Base-by-base conservation (phyloP, 2,888 invertebrate genomes). In the Zhengitettix transpicula region DNA sequence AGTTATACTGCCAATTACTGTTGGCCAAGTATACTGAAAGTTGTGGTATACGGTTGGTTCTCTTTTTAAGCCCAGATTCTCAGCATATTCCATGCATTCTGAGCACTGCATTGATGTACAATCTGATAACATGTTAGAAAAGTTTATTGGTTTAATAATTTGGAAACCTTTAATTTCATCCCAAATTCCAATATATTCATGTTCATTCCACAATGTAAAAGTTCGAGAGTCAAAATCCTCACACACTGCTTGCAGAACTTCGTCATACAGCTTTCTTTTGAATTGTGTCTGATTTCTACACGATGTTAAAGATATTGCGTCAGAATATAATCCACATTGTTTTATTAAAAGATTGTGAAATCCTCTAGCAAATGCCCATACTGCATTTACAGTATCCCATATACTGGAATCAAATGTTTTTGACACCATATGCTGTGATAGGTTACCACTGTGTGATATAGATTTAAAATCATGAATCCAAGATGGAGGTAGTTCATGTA, bases 1-100 rank as follows among this genome's bases (percentile, higher is more conserved):
- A 9, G 62, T 57, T 55, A 63, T n/a, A 9, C 60, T 62, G 12
- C 60, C 62, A 5, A 63, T 57, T 2, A 55, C 57, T 16, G 60
- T 59, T 17, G 61, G 58, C 61, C 58, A 61, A 7, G 63, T 56
- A 52, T 59, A 55, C 42, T 61, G 57, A 10, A 59, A 47, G 17
- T 42, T 56, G 16, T 42, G 42, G 53, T 52, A 57, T 14, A 60
- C 52, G 7, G 57, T 28, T 11, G 60, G 53, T 11, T 52, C 52
- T 9, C 42, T 52, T 40, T 52, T 40, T n/a, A 14, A 53, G 53
- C 10, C 15, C 16, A 1, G 40, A 52, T n/a, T 52, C 41, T 52
- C 42, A 17, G 11, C 15, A 40, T 16, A n/a, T 15, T 41, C 28
- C 40, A 55, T 52, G 40, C 58, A 58, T 15, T 28, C 41, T 11